Percentiles rank a stretch among this genome's conserved stretches.
These are phyloP conservation scores for Diogma glabrata DNA, from an alignment of 2,888 invertebrate species.

Conservation along the genomic window DNA sequence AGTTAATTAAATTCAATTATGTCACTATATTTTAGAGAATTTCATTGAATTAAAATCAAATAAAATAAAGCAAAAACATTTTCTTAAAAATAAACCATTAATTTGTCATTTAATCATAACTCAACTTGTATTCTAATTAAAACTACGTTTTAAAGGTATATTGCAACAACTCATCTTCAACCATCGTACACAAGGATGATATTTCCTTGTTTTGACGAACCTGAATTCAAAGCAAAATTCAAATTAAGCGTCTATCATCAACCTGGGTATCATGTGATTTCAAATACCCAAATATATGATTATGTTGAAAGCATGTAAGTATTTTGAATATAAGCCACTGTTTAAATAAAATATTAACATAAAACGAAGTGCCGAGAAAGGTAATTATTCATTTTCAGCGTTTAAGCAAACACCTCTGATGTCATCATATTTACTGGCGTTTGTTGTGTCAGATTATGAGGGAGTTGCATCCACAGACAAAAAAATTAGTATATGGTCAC, in stretches of 20 bases:
- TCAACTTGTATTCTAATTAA: too few relatives aligned
- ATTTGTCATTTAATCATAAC: too few relatives aligned
- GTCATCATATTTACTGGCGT: slow-evolving; percentile 64
- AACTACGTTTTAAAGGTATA: too few relatives aligned
- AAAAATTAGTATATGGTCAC: background rate
- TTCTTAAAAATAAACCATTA: too few relatives aligned
- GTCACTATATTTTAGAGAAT: too few relatives aligned
- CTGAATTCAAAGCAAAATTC: slow-evolving; percentile 49
- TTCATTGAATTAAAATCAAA: too few relatives aligned
- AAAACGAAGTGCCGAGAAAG: background rate
- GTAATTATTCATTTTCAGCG: background rate
- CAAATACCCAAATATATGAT: background rate
- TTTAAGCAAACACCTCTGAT: slow-evolving; percentile 36
- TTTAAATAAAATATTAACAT: background rate
- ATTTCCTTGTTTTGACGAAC: slow-evolving; percentile 62
- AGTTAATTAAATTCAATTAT: too few relatives aligned
- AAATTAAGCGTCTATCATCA: slow-evolving; percentile 37
- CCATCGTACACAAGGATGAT: slow-evolving; percentile 46
- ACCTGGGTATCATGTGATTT: background rate
- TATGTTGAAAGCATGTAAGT: background rate
- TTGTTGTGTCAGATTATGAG: slow-evolving; percentile 42
- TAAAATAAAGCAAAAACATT: too few relatives aligned
- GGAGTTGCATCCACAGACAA: slow-evolving; percentile 1
- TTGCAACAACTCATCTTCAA: slow-evolving; percentile 49
- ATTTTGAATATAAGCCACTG: background rate